Percentiles rank a stretch among this genome's conserved stretches.
Conservation (phyloP, 2,113 vertebrate species). For the Takifugu flavidus region DNA sequence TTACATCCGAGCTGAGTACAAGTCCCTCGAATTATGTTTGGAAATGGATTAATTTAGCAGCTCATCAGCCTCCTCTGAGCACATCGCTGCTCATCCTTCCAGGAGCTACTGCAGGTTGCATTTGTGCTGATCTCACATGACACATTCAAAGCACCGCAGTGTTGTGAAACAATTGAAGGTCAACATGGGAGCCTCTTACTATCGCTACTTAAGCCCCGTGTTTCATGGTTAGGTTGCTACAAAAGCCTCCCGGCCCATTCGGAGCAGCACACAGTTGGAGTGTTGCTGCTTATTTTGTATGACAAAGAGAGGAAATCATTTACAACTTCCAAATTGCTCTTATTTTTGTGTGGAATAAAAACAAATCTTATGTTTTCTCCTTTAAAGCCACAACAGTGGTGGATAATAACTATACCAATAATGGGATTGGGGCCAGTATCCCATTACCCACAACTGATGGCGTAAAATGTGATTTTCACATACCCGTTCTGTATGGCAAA, state of each 20-base stretch:
- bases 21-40: slow-evolving; percentile 22
- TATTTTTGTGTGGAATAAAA: no score
- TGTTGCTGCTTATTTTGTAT: no score
- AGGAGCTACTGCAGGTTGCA: slow-evolving; percentile 11
- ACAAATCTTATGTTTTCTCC: no score
- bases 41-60: slow-evolving; percentile 37
- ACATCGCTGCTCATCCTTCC: slow-evolving; percentile 24
- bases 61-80: slow-evolving; percentile 36
- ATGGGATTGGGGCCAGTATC: slow-evolving; percentile 47
- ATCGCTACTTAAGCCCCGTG: no score
- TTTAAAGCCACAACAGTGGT: slow-evolving; percentile 36
- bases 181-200: slow-evolving; percentile 5
- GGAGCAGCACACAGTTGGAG: no score
- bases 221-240: no score
- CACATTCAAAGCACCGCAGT: background rate
- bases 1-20: slow-evolving; percentile 30
- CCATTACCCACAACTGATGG: slow-evolving; percentile 49
- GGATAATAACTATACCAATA: slow-evolving; percentile 53
- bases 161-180: slow-evolving; percentile 36
- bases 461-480: slow-evolving; percentile 46
- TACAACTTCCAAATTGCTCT: no score
- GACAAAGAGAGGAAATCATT: no score
- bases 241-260: no score
- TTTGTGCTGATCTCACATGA: slow-evolving; percentile 18
- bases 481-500: slow-evolving; percentile 22